Evolutionary conservation across 2,113 vertebrate genomes (phyloP), one percentile per base, ranked within the genome.

Genomic region (Melanocharis versteri): DNA sequence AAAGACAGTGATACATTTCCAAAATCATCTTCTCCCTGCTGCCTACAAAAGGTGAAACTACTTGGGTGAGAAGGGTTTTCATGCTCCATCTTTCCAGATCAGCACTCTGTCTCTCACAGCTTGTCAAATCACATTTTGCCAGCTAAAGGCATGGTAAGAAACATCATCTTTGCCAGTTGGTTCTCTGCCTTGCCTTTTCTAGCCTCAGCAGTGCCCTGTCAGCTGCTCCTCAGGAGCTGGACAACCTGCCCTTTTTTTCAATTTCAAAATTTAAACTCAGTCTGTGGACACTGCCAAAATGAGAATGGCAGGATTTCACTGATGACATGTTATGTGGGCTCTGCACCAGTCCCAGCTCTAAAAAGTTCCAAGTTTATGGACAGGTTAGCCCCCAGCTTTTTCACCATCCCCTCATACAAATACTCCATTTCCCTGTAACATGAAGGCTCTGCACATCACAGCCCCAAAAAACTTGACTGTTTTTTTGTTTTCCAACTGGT

Each of bases 101-200:
- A 23, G 53, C 40, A 19, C 73, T 80, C 45, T 58, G 44, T 82
- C 83, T 81, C 53, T 78, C 7, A 5, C 22, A 85, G 83, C 92
- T 96, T 97, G 94, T 97, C 97, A 97, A 95, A 96, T 93, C 76
- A 58, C 39, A 18, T 91, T 90, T 93, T 86, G 58, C 81, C 79
- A 79, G 79, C 94, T 95, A 95, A 95, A 95, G 92, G 92, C 26
- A 9, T 13, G 17, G 91, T 97, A 92, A 98, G 97, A 97, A 94
- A 96, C 92, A 81, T 96, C 95, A 86, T 87, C 88, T 88, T 90
- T 87, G 56, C 45, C 92, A 94, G 65, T 72, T 24, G 3, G 57
- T 89, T 89, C 48, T 73, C 56, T 72, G 47, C 22, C 58, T 88
- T 8, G 3, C 64, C 44, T 66, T 79, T 57, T 54, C 33, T 15